Percentiles rank a stretch among this genome's conserved stretches.
Evolutionary conservation across 92 coral and sea anemone species (phyloP).

Genomic region (Ricordea florida): DNA sequence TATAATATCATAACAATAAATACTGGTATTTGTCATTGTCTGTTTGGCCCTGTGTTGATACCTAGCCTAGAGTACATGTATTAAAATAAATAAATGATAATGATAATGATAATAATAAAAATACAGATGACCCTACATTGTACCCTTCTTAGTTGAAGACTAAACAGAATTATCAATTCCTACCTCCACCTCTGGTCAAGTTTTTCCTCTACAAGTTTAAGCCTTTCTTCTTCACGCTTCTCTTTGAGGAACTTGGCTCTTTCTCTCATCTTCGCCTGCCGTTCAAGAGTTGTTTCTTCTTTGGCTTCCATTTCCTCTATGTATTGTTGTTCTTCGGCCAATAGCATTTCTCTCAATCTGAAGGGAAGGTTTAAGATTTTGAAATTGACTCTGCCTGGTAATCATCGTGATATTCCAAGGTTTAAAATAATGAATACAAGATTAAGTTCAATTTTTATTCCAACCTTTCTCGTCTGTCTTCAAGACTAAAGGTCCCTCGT

Average conservation of each 20-base stretch:
- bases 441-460: not conserved
- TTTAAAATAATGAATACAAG: not conserved
- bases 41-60: too few relatives aligned
- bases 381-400: not conserved
- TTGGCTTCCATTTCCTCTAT: constrained; percentile 94
- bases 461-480: constrained; percentile 93
- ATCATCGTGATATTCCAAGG: too few relatives aligned
- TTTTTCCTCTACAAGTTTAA: constrained; percentile 88
- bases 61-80: too few relatives aligned
- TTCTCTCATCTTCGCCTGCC: constrained; percentile 99
- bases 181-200: constrained; percentile 99
- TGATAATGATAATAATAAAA: too few relatives aligned
- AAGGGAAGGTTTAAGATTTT: too few relatives aligned
- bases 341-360: constrained; percentile 81
- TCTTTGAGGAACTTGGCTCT: constrained; percentile 94
- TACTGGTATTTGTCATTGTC: too few relatives aligned
- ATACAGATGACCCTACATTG: too few relatives aligned
- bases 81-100: too few relatives aligned
- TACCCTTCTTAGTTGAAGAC: too few relatives aligned
- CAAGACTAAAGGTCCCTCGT: constrained; percentile 76
- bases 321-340: constrained; percentile 80
- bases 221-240: constrained; percentile 86
- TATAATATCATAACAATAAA: too few relatives aligned
- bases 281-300: constrained; percentile 93
- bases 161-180: too few relatives aligned